phyloP scores from a whole-genome alignment of 2,113 vertebrate species.

The Ariopsis seemanni region DNA sequence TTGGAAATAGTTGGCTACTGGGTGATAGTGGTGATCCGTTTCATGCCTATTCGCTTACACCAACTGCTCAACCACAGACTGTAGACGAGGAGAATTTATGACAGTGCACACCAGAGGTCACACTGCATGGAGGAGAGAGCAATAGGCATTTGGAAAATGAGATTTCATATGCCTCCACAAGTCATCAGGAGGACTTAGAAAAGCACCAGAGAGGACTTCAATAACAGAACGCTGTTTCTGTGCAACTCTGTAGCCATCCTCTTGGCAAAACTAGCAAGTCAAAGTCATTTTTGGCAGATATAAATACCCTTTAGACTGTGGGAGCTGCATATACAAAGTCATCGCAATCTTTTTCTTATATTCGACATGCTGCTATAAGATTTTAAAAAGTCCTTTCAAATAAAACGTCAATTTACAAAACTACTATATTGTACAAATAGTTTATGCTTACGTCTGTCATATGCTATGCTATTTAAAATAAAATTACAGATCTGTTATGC shows the following conservation, averaged over 20 bases:
- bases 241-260: neutral
- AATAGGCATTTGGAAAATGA: slow-evolving; percentile 24
- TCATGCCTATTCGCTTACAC: neutral
- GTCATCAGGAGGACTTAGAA: slow-evolving; percentile 4
- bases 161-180: slow-evolving; percentile 7
- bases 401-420: neutral
- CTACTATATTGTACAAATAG: neutral
- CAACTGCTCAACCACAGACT: slow-evolving; percentile 4
- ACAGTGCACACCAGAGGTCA: slow-evolving; percentile 15
- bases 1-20: neutral
- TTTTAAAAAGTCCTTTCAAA: neutral
- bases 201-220: neutral
- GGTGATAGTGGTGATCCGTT: neutral
- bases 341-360: neutral
- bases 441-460: neutral
- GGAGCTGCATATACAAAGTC: slow-evolving; percentile 18
- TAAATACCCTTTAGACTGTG: neutral
- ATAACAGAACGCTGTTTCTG: neutral
- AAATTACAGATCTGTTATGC: neutral
- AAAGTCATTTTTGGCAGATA: slow-evolving; percentile 1
- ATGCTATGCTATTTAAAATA: neutral
- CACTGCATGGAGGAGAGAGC: neutral
- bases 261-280: neutral
- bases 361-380: neutral
- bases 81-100: slow-evolving; percentile 11